Evolutionary conservation across 53 echinoderm and acorn worm species (phyloP).

Genomic region (Apostichopus leukothele): DNA sequence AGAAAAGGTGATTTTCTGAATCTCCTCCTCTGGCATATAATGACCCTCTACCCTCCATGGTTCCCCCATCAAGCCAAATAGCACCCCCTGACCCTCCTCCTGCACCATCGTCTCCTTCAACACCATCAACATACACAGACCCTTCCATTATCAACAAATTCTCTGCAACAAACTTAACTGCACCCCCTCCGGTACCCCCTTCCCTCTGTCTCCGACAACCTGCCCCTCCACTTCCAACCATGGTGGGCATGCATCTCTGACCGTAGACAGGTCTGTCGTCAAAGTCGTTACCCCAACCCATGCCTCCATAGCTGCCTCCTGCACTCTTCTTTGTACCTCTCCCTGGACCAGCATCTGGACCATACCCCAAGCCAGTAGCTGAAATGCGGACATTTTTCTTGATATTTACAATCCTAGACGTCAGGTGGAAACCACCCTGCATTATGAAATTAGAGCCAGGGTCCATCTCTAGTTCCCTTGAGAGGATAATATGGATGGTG

Average conservation of each 20-base stretch:
- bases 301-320: conserved; percentile 61
- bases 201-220: background rate
- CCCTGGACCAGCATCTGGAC: conserved; percentile 57
- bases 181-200: conserved; percentile 74
- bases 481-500: conserved; percentile 58
- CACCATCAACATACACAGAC: conserved; percentile 54
- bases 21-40: conserved; percentile 65
- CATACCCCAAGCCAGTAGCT: conserved; percentile 62
- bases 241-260: conserved; percentile 53
- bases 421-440: conserved; percentile 59
- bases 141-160: conserved; percentile 67
- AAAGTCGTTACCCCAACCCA: conserved; percentile 46
- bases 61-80: conserved; percentile 78
- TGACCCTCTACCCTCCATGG: conserved; percentile 77
- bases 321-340: conserved; percentile 51
- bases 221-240: conserved; percentile 83
- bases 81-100: conserved; percentile 92
- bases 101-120: conserved; percentile 35
- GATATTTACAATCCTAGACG: conserved; percentile 57
- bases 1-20: conserved; percentile 45
- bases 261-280: conserved; percentile 56
- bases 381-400: conserved; percentile 54
- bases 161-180: conserved; percentile 62
- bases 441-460: conserved; percentile 47
- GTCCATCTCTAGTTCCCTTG: conserved; percentile 66